These are phyloP conservation scores for Oryzias javanicus DNA, from an alignment of 2,113 vertebrate genomes.

Conservation along the genomic window DNA sequence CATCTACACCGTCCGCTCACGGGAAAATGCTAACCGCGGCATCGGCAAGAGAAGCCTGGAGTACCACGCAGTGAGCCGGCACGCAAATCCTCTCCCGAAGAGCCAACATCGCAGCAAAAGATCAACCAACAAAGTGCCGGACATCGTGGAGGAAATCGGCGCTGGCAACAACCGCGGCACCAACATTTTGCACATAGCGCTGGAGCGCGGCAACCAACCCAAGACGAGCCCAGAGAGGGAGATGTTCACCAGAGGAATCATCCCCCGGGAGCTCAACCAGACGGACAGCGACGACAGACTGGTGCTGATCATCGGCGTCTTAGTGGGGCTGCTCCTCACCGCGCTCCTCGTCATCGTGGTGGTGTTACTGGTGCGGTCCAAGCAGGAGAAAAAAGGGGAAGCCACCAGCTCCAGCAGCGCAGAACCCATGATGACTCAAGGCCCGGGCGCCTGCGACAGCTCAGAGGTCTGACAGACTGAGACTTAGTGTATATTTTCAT, in stretches of 20 bases:
- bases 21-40: constrained; percentile 79
- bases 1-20: constrained; percentile 91
- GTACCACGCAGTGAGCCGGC: constrained; percentile 71
- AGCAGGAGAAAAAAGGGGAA: constrained; percentile 52
- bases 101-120: constrained; percentile 64
- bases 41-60: constrained; percentile 90
- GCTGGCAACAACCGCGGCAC: constrained; percentile 84
- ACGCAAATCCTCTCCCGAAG: constrained; percentile 20
- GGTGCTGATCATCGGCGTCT: constrained; percentile 73
- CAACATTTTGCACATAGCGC: constrained; percentile 88
- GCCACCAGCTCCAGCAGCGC: constrained; percentile 71
- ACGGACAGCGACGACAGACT: constrained; percentile 57
- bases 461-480: constrained; percentile 85
- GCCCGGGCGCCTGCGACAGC: constrained; percentile 75
- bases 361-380: constrained; percentile 70
- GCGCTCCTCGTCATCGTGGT: constrained; percentile 72
- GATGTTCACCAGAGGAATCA: constrained; percentile 54
- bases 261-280: constrained; percentile 74
- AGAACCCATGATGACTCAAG: constrained; percentile 78
- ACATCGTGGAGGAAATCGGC: constrained; percentile 80
- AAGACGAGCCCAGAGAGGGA: constrained; percentile 60
- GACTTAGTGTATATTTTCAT: constrained; percentile 45
- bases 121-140: constrained; percentile 59
- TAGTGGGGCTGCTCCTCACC: constrained; percentile 76
- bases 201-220: constrained; percentile 76